Percentiles rank a stretch among this genome's conserved stretches.
These are phyloP conservation scores for Turritopsis rubra DNA, from an alignment of 30 jellyfish, hydroid and myxozoan genomes.

Conservation along the genomic window DNA sequence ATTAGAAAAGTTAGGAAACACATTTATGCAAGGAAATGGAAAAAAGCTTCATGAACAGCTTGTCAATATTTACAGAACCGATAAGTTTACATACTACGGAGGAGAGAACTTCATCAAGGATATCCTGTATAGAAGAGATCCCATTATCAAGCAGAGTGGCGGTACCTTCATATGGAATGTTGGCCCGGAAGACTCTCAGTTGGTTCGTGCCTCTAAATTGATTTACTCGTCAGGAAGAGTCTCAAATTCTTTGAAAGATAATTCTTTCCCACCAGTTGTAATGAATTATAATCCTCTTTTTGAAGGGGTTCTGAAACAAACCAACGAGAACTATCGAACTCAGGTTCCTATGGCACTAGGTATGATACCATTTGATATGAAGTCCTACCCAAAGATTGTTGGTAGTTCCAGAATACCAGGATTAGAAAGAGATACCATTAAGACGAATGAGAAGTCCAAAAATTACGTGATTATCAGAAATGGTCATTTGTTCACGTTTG, in stretches of 20 bases:
- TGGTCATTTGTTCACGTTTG: not conserved
- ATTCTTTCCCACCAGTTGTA: not conserved
- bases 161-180: not conserved
- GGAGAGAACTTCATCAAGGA: not conserved
- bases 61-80: not conserved
- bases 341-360: not conserved
- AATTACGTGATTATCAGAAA: not conserved
- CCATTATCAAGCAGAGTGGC: not conserved
- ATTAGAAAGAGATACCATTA: not conserved
- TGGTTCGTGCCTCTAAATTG: not conserved
- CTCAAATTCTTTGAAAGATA: not conserved
- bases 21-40: not conserved
- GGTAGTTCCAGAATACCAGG: not conserved
- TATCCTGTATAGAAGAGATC: not conserved
- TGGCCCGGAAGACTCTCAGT: not conserved
- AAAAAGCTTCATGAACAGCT: not conserved
- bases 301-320: not conserved
- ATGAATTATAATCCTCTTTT: not conserved
- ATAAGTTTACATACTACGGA: not conserved
- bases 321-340: not conserved
- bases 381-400: not conserved
- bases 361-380: not conserved
- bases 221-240: not conserved
- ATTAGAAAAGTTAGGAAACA: not conserved
- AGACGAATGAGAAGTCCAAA: not conserved